Base-by-base conservation (phyloP, 2,888 invertebrate genomes). In the Idaea straminata region DNA sequence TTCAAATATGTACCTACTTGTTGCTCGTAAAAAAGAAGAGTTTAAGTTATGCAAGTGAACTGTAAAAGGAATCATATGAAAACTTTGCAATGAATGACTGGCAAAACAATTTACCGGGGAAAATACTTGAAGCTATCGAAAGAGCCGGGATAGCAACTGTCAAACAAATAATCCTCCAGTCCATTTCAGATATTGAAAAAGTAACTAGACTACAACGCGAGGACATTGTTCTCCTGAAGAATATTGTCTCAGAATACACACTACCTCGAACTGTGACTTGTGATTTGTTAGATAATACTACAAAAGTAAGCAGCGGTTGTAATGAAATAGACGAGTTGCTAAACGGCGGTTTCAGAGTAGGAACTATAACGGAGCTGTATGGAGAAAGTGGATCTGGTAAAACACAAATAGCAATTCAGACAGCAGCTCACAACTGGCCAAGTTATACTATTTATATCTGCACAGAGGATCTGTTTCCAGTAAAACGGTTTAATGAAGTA, bases 331-430 rank as follows among this genome's bases (percentile, higher is more conserved):
- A 97, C 83, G 77, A 77, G 38, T 82, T 95, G 69, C 83, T 96
- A 34, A 85, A 88, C 73, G 97, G 97, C 66, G 97, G 97, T 38
- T 91, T 97, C 66, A 88, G 95, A 61, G 87, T 88, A 73, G 94
- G 94, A 71, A 95, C 96, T 35, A 93, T 97, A 63, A 96, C 95
- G 65, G 97, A 97, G 92, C 90, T 98, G 74, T 95, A 94, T 82
- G 97, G 97, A n/a, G 95, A 95, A 84, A 96, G 96, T 88, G 96
- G 96, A 15, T 93, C 94, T 75, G 97, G 97, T 5, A 97, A 97
- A 91, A 97, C 97, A 0, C 97, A 97, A 83, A 80, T 97, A 60
- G 96, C 95, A 72, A 87, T 97, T 62, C 96, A 97, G 85, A 83
- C 96, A 36, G 93, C 95, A 57, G 86, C 96, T 25, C 94, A 94